Percentiles rank a stretch among this genome's conserved stretches.
phyloP scores from a whole-genome alignment of 2,888 invertebrate species.

The Lasioglossum villosulum region DNA sequence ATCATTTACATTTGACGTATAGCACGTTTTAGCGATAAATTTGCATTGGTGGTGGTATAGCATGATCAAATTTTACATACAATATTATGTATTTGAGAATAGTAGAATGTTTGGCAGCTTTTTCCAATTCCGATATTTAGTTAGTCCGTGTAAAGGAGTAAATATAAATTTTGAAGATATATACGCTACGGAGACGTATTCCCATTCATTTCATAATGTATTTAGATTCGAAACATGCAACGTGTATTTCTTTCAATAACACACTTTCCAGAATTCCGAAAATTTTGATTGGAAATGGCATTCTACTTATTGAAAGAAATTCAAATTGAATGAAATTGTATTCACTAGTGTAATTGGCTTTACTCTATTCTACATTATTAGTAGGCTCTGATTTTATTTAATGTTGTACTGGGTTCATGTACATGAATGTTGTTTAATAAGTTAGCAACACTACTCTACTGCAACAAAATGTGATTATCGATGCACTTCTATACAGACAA shows the following conservation, averaged over 20 bases:
- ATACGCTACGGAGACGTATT: slow-evolving; percentile 12
- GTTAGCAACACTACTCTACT: not conserved
- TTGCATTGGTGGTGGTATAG: slow-evolving; percentile 66
- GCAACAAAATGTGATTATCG: slow-evolving; percentile 38
- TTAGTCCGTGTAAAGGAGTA: slow-evolving; percentile 33
- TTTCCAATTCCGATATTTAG: not conserved
- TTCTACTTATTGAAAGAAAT: slow-evolving; percentile 3
- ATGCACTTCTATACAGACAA: slow-evolving; percentile 44
- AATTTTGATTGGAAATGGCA: slow-evolving; percentile 13
- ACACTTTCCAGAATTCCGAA: slow-evolving; percentile 16
- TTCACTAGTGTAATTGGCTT: slow-evolving; percentile 18
- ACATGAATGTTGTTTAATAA: not conserved
- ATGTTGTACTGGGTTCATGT: slow-evolving; percentile 31
- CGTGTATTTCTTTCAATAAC: slow-evolving; percentile 4
- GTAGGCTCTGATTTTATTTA: slow-evolving; percentile 38
- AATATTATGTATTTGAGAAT: slow-evolving; percentile 16
- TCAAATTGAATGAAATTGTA: slow-evolving; percentile 1
- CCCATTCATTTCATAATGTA: slow-evolving; percentile 33
- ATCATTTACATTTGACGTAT: slow-evolving; percentile 41
- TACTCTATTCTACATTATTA: slow-evolving; percentile 27
- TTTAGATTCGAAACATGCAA: slow-evolving; percentile 8
- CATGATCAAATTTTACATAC: slow-evolving; percentile 44
- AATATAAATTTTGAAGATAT: slow-evolving; percentile 34
- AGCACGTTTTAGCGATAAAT: slow-evolving; percentile 35
- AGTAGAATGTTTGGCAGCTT: slow-evolving; percentile 25